phyloP scores from a whole-genome alignment of 2,113 vertebrate genomes.

The Ammodytes marinus region DNA sequence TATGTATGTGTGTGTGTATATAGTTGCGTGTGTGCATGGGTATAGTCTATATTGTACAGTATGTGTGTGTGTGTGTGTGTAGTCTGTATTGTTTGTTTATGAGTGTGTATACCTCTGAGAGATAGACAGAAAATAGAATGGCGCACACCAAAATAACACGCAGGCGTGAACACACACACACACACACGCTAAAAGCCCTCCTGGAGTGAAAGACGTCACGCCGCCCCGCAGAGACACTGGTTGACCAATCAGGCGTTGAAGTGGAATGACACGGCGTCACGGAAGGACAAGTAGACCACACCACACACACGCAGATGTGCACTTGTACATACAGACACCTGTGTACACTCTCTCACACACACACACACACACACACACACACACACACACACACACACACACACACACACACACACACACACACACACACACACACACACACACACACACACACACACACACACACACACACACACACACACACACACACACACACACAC shows the following conservation, averaged over 20 bases:
- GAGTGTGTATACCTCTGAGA: slow-evolving; percentile 2
- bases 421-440: slow-evolving; percentile 10
- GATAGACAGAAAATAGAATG: slow-evolving; percentile 16
- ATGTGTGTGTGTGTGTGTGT: slow-evolving; percentile 20
- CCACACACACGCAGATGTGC: slow-evolving; percentile 31
- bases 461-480: no score
- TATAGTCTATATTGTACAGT: not conserved
- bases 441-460: not conserved
- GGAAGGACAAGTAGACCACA: slow-evolving; percentile 41
- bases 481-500: not conserved
- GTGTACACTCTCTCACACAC: not conserved
- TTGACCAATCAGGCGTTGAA: slow-evolving; percentile 60
- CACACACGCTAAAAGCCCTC: slow-evolving; percentile 56
- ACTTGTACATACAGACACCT: not conserved
- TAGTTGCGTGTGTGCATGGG: slow-evolving; percentile 4
- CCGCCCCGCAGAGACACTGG: slow-evolving; percentile 48
- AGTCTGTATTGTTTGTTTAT: slow-evolving; percentile 3
- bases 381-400: slow-evolving; percentile 21
- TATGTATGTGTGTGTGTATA: slow-evolving; percentile 24
- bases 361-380: slow-evolving; percentile 10
- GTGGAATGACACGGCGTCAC: slow-evolving; percentile 58
- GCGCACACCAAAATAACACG: slow-evolving; percentile 26
- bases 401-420: not conserved
- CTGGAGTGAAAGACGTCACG: slow-evolving; percentile 54
- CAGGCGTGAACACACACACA: not conserved